Base-by-base conservation (phyloP, 2,113 vertebrate species). In the Sebastes fasciatus region DNA sequence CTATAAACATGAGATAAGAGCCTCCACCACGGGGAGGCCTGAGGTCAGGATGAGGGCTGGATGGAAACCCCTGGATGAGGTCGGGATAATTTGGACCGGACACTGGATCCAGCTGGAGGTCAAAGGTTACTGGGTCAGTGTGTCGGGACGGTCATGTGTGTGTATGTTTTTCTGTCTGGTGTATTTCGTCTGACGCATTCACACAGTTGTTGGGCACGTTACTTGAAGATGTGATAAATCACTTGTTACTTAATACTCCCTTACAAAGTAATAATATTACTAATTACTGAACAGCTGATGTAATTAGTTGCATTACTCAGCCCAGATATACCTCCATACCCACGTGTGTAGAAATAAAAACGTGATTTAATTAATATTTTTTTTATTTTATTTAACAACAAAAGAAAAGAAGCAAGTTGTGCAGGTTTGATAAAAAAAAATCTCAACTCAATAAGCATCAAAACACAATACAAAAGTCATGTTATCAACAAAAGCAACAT, bases 91-190 rank as follows among this genome's bases (percentile, higher is more conserved):
- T 63, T 82, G 60, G 64, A 75, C 26, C 0, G 68, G 74, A 90
- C 74, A 85, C 77, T 74, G 63, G 45, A 82, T 86, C 87, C 89
- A 87, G 84, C 69, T 66, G 68, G 67, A 85, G 79, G 88, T 89
- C 86, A 91, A 73, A 85, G 86, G 77, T 91, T 61, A 84, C 23
- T 70, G 74, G 87, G 83, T 91, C 66, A 89, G 62, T 90, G 79
- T 88, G 88, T 90, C 73, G 45, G 51, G 6, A 19, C 10, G 43
- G 62, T 58, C 23, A 43, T 45, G 58, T 51, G 57, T 61, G 13
- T 60, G 6, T 11, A 34, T 34, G 60, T 79, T 54, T 82, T 64
- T 19, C 16, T 74, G 21, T 83, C 19, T 51, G 60, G 66, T 58
- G 49, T 67, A 19, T 63, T 60, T 77, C 3, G 10, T 54, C 26